Conservation (phyloP, 2,888 invertebrate species). For the Synergus gifuensis region DNA sequence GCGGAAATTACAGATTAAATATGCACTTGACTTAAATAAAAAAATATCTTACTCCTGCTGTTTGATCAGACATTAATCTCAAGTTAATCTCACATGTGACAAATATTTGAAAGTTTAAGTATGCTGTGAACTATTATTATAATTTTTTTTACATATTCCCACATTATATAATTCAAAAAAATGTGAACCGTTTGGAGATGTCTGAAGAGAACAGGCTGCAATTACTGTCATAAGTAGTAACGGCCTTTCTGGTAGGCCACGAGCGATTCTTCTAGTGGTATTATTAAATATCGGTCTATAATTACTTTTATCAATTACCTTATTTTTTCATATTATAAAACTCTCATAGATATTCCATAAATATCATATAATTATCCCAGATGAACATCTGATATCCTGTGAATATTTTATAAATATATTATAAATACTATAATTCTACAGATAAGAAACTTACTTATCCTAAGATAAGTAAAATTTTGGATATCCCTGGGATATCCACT, state of each 20-base stretch:
- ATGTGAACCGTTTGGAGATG: neutral
- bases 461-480: no score
- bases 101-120: neutral
- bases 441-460: no score
- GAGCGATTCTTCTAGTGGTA: neutral
- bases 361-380: no score
- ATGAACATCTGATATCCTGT: no score
- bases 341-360: no score
- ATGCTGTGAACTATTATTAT: neutral
- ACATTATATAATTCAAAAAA: neutral
- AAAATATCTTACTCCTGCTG: neutral
- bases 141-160: neutral
- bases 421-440: no score
- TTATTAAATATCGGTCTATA: neutral
- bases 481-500: no score
- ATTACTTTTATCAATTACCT: neutral
- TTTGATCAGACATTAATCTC: neutral
- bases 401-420: no score
- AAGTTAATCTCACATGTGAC: neutral
- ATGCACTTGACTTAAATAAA: neutral
- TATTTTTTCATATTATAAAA: neutral
- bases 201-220: neutral
- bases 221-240: constrained; percentile 3
- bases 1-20: neutral
- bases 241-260: neutral